Conservation (phyloP, 1,140 invertebrate genomes). For the Drosophila ogumai region DNA sequence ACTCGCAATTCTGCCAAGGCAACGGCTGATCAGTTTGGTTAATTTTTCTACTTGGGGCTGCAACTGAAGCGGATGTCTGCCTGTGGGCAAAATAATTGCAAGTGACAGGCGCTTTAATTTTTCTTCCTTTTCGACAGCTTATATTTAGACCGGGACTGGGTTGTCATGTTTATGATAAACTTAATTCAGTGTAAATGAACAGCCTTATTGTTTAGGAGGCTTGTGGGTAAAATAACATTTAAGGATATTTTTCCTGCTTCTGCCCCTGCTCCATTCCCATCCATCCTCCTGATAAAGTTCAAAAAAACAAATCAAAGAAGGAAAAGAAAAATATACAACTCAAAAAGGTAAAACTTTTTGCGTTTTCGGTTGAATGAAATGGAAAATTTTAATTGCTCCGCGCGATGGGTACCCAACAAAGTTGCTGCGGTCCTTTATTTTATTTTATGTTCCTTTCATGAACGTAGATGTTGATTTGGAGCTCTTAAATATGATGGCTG, state of each 20-base stretch:
- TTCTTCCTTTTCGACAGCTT: constrained; percentile 73
- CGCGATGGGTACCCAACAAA: constrained; percentile 2
- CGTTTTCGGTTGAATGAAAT: constrained; percentile 81
- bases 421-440: neutral
- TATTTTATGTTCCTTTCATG: neutral
- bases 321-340: constrained; percentile 55
- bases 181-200: constrained; percentile 82
- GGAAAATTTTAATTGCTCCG: constrained; percentile 84
- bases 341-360: constrained; percentile 64
- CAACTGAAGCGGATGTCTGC: constrained; percentile 54
- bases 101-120: constrained; percentile 82
- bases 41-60: constrained; percentile 38
- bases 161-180: constrained; percentile 77
- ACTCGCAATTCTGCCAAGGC: constrained; percentile 35
- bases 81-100: constrained; percentile 73
- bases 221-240: constrained; percentile 32
- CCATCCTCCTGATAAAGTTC: constrained; percentile 56
- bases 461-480: neutral
- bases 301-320: constrained; percentile 77
- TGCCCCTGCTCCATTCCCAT: constrained; percentile 6
- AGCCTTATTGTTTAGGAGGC: constrained; percentile 48
- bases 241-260: constrained; percentile 27
- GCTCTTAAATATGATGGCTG: neutral
- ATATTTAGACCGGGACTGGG: constrained; percentile 51
- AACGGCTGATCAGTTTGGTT: constrained; percentile 59